A percentile compares a stretch with the other conserved stretches of the same genome.
Conservation (phyloP, 2,888 invertebrate genomes). For the Amphimallon solstitiale region DNA sequence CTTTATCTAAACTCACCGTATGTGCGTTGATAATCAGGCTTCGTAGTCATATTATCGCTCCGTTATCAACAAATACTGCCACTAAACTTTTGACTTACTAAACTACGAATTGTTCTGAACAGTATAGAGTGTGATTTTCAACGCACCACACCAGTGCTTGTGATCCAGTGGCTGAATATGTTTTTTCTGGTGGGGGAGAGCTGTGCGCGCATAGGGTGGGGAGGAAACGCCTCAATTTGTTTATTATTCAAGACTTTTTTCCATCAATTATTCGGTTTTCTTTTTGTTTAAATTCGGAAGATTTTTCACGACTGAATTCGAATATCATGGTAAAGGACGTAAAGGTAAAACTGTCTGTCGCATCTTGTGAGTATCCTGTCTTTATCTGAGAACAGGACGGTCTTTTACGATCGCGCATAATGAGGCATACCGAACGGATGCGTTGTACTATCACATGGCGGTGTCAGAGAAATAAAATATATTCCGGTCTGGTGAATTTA, state of each 20-base stretch:
- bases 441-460: neutral
- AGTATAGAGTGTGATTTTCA: constrained; percentile 40
- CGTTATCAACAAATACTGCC: constrained; percentile 51
- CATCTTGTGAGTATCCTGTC: too few species aligned
- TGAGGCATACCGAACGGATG: neutral
- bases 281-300: neutral
- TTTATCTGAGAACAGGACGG: too few species aligned
- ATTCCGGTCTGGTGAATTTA: constrained; percentile 22
- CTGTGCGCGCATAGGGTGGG: constrained; percentile 48
- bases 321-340: too few species aligned
- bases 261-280: neutral
- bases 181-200: constrained; percentile 40
- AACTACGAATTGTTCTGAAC: constrained; percentile 33
- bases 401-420: too few species aligned
- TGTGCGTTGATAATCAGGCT: constrained; percentile 61
- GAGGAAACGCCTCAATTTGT: constrained; percentile 54
- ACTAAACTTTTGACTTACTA: constrained; percentile 37
- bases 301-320: too few species aligned
- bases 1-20: constrained; percentile 61
- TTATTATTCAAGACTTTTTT: constrained; percentile 45
- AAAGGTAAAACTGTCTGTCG: too few species aligned
- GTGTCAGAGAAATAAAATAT: constrained; percentile 9
- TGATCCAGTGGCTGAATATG: constrained; percentile 23
- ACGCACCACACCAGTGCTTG: constrained; percentile 20
- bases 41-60: constrained; percentile 57